Evolutionary conservation across 2,113 vertebrate species (phyloP), one percentile per base, ranked within the genome.

Genomic region (Tachuris rubrigastra): DNA sequence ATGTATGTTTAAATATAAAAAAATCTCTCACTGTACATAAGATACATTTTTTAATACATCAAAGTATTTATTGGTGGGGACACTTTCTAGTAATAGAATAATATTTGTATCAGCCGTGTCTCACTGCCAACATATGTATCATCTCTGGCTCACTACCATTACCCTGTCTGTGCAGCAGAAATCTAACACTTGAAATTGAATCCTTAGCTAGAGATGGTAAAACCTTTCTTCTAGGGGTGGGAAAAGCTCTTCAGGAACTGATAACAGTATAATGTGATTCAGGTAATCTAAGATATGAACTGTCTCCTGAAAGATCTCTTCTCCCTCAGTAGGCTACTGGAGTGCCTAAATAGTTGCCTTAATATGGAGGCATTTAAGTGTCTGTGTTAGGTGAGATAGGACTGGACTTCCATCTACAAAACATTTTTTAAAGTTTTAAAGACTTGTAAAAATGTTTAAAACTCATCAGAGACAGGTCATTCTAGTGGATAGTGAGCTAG

Each of bases 101-200:
- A 63, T 30, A 41, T 63, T 9, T 21, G 18, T 25, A 60, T 63
- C 27, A 20, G 16, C 18, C 30, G 27, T 63, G 18, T 63, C 27
- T 41, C 37, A 41, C 37, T 41, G 37, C 37, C 59, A 62, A 9
- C 46, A 19, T 35, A 37, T 35, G 23, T 30, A 42, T 46, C 44
- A 87, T 7, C 39, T 79, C 31, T 66, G 28, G 47, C 39, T 67
- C 31, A n/a, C 12, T 52, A 55, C 13, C 13, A 11, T 87, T 87
- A 58, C 24, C 14, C 28, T 69, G 23, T 81, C 14, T 27, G 46
- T 0, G 1, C 52, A 47, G 11, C 24, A 72, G 58, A 91, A 55
- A 68, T n/a, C 41, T 68, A 8, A 25, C 33, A 20, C 16, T 69
- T 72, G 21, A 35, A 52, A 30, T 33, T 0, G 0, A 85, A 69